Evolutionary conservation across 2,113 vertebrate species (phyloP).

Genomic region (Aptenodytes patagonicus): DNA sequence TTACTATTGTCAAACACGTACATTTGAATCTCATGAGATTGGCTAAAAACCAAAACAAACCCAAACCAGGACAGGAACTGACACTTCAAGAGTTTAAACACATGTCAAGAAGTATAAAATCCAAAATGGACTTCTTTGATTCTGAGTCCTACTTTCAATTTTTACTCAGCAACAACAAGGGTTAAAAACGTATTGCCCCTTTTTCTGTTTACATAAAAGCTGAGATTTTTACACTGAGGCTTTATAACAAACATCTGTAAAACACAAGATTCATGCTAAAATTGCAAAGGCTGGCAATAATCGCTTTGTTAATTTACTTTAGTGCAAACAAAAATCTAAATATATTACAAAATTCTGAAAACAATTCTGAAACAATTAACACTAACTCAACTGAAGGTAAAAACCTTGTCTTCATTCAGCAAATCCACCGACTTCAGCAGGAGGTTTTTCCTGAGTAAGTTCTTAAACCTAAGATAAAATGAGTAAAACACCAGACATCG

Average conservation of each 20-base stretch:
- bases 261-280: background rate
- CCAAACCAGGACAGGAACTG: background rate
- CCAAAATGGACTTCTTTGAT: background rate
- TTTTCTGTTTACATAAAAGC: background rate
- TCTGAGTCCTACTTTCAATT: background rate
- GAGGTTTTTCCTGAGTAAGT: background rate
- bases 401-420: background rate
- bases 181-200: background rate
- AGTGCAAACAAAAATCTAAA: background rate
- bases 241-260: background rate
- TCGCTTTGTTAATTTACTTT: background rate
- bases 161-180: background rate
- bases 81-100: background rate
- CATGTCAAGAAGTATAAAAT: background rate
- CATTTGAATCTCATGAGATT: background rate
- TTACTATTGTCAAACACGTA: background rate
- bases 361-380: background rate
- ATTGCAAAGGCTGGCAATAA: background rate
- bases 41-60: background rate
- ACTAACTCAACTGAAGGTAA: background rate
- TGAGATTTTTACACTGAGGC: background rate
- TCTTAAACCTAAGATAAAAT: background rate
- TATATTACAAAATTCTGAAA: background rate
- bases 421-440: background rate
- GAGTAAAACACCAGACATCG: background rate